Conservation (phyloP, 2,797 vertebrate genomes). For the Pogoniulus pusillus region DNA sequence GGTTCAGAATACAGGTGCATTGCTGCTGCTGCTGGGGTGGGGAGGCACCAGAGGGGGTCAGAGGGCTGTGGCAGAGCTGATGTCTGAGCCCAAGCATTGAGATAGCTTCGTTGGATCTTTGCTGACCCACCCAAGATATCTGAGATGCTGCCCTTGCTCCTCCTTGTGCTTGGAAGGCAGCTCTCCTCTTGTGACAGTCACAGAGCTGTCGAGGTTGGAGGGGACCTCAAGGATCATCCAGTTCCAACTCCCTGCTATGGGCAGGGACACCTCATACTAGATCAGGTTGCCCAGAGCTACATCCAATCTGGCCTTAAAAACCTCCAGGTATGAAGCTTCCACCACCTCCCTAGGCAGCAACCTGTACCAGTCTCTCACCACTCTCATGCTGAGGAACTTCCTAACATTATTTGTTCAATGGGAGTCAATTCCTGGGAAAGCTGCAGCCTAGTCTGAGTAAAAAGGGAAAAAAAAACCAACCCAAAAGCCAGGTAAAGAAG, state of each 20-base stretch:
- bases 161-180: too few species aligned
- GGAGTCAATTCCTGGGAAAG: neutral
- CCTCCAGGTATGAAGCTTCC: too few species aligned
- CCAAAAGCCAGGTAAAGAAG: neutral
- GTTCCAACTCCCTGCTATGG: too few species aligned
- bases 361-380: too few species aligned
- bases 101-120: too few species aligned
- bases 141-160: fast-evolving
- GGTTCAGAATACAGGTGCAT: fast-evolving
- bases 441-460: neutral
- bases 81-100: neutral
- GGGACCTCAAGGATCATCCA: too few species aligned
- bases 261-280: too few species aligned
- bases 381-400: too few species aligned
- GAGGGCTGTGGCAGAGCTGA: neutral
- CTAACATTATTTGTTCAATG: fast-evolving
- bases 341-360: too few species aligned
- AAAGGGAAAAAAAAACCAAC: neutral
- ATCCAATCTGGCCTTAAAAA: too few species aligned
- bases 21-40: neutral
- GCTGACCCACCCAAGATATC: neutral
- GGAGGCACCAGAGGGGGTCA: neutral
- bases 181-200: neutral
- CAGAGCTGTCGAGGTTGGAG: too few species aligned
- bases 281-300: too few species aligned